Conservation (phyloP, 2,888 invertebrate genomes). For the Parelbella ahira region DNA sequence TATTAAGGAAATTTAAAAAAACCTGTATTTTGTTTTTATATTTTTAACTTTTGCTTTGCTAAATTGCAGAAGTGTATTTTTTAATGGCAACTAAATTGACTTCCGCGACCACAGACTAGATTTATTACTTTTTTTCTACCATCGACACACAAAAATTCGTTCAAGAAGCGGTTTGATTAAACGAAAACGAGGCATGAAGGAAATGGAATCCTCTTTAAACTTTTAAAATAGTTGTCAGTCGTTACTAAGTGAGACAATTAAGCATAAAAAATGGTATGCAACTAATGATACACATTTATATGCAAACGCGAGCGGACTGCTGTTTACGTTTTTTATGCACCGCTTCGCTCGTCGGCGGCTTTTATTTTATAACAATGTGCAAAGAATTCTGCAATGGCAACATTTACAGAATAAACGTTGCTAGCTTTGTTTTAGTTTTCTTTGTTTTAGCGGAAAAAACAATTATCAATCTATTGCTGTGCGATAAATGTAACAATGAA, state of each 20-base stretch:
- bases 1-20: too few relatives aligned
- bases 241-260: constrained; percentile 9
- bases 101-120: too few relatives aligned
- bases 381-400: constrained; percentile 20
- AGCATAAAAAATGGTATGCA: constrained; percentile 15
- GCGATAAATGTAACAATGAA: constrained; percentile 18
- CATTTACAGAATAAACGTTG: constrained; percentile 19
- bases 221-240: constrained; percentile 1
- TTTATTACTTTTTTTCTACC: too few relatives aligned
- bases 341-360: constrained; percentile 15
- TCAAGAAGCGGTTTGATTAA: background rate
- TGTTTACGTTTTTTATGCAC: constrained; percentile 13
- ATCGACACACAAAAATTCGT: too few relatives aligned
- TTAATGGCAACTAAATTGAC: too few relatives aligned
- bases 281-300: constrained; percentile 18
- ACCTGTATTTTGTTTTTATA: too few relatives aligned
- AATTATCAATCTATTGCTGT: too few relatives aligned
- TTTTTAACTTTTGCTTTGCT: too few relatives aligned
- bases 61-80: too few relatives aligned
- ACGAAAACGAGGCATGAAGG: background rate
- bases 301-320: constrained; percentile 10
- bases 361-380: constrained; percentile 24
- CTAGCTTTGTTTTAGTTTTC: constrained; percentile 17
- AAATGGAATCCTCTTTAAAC: constrained; percentile 4
- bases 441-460: constrained; percentile 21